Evolutionary conservation across 2,113 vertebrate species (phyloP).

Genomic region (Sitta europaea): DNA sequence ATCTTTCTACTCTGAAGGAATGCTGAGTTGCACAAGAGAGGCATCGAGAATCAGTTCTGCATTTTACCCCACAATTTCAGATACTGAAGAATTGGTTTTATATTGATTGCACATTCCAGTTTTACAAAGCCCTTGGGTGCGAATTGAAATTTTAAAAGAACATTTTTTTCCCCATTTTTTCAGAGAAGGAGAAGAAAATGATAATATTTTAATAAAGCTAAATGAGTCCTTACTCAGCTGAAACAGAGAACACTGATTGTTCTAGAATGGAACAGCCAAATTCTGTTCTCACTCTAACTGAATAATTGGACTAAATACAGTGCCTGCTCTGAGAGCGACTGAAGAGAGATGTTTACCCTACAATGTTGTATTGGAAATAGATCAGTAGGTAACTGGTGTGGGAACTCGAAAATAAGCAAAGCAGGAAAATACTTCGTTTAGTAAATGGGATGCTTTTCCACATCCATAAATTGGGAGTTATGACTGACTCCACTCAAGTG

Average conservation of each 20-base stretch:
- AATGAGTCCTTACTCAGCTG: neutral
- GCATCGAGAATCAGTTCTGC: conserved; percentile 15
- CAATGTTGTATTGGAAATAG: neutral
- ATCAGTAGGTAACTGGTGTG: neutral
- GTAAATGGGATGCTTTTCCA: neutral
- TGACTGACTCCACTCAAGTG: neutral
- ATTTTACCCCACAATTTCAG: neutral
- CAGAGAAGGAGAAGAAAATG: neutral
- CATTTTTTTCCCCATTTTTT: neutral
- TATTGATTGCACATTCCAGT: conserved; percentile 30
- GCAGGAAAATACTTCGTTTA: neutral
- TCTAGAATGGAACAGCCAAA: neutral
- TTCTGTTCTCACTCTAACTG: neutral
- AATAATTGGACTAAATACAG: neutral
- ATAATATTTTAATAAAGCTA: neutral
- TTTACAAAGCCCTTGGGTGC: neutral
- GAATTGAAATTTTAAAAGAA: neutral
- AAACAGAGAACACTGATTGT: neutral
- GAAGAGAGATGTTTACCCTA: neutral
- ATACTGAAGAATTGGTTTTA: neutral
- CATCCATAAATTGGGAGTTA: neutral
- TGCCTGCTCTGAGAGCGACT: neutral
- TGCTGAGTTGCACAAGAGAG: conserved; percentile 38
- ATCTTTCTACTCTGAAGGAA: conserved; percentile 38
- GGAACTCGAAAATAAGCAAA: neutral